Percentiles rank a stretch among this genome's conserved stretches.
Evolutionary conservation across 2,797 vertebrate genomes (phyloP).

Genomic region (Petrocephalus schoutedeni): DNA sequence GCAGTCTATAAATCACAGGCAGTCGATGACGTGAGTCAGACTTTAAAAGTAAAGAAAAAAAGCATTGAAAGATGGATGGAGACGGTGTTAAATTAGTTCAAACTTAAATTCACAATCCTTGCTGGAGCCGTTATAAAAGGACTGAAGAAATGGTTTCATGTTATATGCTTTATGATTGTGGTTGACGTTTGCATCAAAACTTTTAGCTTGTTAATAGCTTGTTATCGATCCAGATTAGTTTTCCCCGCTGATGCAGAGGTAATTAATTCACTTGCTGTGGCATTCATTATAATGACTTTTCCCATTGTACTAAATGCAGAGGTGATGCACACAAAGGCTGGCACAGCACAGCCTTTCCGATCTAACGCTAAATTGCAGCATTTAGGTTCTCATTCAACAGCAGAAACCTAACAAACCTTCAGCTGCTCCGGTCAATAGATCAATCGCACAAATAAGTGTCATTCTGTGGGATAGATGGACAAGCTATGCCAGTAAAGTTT

Average conservation of each 20-base stretch:
- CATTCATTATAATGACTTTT: neutral
- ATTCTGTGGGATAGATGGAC: neutral
- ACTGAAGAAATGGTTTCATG: neutral
- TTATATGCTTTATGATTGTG: neutral
- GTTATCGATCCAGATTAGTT: neutral
- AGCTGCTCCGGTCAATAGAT: neutral
- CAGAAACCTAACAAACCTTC: neutral
- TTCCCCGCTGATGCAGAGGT: neutral
- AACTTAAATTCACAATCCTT: neutral
- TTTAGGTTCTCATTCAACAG: neutral
- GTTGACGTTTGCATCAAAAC: neutral
- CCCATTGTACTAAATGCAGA: neutral
- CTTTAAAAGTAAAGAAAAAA: neutral
- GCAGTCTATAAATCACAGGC: neutral
- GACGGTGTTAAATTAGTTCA: neutral
- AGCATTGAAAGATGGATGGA: neutral
- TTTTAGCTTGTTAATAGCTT: neutral
- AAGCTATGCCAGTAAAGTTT: neutral
- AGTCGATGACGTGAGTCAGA: neutral
- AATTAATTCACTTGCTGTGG: constrained; percentile 3
- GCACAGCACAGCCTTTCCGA: neutral
- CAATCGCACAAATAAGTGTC: neutral
- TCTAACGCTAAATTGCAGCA: neutral
- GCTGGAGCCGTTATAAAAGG: neutral
- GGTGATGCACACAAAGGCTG: neutral